Conservation (phyloP, 2,888 invertebrate genomes). For the Caenorhabditis virilis region DNA sequence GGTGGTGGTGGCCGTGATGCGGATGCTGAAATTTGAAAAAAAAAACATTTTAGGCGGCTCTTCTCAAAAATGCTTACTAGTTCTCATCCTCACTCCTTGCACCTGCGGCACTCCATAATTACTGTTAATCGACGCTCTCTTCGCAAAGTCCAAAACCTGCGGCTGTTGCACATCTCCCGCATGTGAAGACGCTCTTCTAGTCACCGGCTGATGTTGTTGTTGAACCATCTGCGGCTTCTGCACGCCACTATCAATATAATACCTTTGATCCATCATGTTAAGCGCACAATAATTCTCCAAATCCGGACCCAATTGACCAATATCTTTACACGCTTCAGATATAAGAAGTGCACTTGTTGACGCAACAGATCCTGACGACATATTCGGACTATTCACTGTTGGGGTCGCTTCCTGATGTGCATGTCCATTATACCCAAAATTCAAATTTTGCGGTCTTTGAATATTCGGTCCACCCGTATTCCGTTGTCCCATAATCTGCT, state of each 20-base stretch:
- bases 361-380: constrained; percentile 20
- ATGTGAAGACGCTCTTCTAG: constrained; percentile 26
- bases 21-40: too few relatives aligned
- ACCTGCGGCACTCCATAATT: background rate
- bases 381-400: too few relatives aligned
- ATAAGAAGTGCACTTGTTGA: constrained; percentile 26
- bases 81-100: constrained; percentile 38
- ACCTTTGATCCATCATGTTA: constrained; percentile 3
- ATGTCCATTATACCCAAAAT: background rate
- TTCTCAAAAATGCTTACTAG: constrained; percentile 19
- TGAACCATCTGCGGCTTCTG: too few relatives aligned
- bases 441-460: constrained; percentile 24
- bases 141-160: constrained; percentile 8
- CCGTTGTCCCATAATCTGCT: constrained; percentile 30
- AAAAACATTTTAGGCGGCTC: background rate
- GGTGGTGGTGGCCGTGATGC: constrained; percentile 71
- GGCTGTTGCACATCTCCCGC: constrained; percentile 10
- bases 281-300: constrained; percentile 48
- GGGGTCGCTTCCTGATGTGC: too few relatives aligned
- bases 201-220: constrained; percentile 13
- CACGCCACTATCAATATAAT: background rate
- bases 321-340: constrained; percentile 29
- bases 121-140: constrained; percentile 18
- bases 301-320: constrained; percentile 59
- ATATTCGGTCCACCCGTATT: too few relatives aligned